Percentiles rank a stretch among this genome's conserved stretches.
Evolutionary conservation across 2,888 invertebrate species (phyloP).

Genomic region (Chymomyza fuscimana): DNA sequence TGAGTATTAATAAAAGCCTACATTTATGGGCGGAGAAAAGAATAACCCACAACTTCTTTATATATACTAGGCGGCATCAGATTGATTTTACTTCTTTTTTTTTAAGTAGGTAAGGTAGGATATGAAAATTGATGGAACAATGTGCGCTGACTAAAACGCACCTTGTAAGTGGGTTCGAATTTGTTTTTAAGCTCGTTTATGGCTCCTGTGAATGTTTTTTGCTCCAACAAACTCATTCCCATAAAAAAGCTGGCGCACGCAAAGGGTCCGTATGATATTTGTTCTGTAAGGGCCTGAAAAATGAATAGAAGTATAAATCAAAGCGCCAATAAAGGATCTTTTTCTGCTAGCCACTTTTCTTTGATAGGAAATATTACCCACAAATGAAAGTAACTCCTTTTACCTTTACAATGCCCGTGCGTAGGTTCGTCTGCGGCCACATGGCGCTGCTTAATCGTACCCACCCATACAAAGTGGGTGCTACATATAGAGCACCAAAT

Average conservation of each 20-base stretch:
- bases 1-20: no score
- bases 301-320: not conserved
- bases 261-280: conserved; percentile 87
- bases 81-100: no score
- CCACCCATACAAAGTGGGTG: conserved; percentile 90
- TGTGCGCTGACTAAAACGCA: conserved; percentile 35
- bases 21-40: no score
- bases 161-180: conserved; percentile 85
- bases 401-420: conserved; percentile 86
- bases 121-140: not conserved
- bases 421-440: conserved; percentile 87
- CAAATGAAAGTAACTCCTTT: conserved; percentile 25
- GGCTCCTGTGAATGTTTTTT: conserved; percentile 83
- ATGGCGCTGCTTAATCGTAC: conserved; percentile 86
- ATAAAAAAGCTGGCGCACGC: conserved; percentile 88
- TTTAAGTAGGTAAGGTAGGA: not conserved
- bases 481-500: conserved; percentile 89
- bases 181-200: conserved; percentile 85
- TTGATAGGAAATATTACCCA: not conserved
- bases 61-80: no score
- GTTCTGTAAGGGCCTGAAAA: conserved; percentile 84
- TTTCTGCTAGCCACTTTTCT: not conserved
- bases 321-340: not conserved
- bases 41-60: no score
- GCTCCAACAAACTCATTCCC: conserved; percentile 87